These are phyloP conservation scores for Lithophane leautieri DNA, from an alignment of 2,888 invertebrate genomes.

Conservation along the genomic window DNA sequence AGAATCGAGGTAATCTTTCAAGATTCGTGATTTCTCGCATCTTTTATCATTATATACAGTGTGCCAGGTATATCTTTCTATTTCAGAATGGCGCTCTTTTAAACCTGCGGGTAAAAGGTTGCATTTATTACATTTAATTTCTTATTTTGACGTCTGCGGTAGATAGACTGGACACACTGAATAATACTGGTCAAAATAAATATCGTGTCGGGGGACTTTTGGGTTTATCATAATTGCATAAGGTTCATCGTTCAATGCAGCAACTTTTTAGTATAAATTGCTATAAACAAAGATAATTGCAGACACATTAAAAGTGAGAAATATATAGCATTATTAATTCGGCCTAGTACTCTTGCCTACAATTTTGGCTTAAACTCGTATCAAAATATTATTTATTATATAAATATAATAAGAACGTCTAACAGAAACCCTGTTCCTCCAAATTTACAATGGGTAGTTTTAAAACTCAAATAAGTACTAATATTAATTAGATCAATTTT, in stretches of 20 bases:
- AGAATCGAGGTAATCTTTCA: background rate
- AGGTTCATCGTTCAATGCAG: background rate
- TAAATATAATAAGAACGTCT: background rate
- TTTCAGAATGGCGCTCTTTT: no score
- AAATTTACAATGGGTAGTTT: constrained; percentile 26
- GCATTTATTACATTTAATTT: background rate
- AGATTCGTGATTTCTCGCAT: no score
- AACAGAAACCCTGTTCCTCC: background rate
- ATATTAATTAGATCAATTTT: constrained; percentile 11
- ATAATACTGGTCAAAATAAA: background rate
- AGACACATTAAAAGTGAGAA: constrained; percentile 18
- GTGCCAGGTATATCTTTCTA: constrained; percentile 7
- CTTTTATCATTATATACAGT: constrained; percentile 8
- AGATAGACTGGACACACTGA: background rate
- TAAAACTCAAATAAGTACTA: background rate
- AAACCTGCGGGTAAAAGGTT: background rate
- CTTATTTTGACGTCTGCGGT: background rate
- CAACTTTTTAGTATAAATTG: background rate
- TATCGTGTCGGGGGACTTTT: background rate
- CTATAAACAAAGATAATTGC: constrained; percentile 24
- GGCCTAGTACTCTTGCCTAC: constrained; percentile 50
- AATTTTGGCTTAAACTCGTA: constrained; percentile 4
- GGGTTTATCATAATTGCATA: background rate
- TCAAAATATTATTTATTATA: constrained; percentile 14
- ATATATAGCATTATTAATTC: constrained; percentile 1